A percentile compares a stretch with the other conserved stretches of the same genome.
Conservation (phyloP, 2,113 vertebrate genomes). For the Dipodomys ordii region DNA sequence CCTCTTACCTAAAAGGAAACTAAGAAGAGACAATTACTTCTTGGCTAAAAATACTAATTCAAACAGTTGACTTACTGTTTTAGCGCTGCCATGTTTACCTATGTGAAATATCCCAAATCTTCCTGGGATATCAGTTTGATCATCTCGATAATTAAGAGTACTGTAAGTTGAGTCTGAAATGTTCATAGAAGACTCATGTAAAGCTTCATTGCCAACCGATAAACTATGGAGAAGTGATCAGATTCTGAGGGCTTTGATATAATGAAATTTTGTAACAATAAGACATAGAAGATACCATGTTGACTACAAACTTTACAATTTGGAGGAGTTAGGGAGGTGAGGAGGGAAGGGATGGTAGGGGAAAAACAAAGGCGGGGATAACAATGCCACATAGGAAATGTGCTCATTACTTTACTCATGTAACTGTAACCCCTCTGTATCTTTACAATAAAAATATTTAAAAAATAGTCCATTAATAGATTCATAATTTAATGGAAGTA, state of each 20-base stretch:
- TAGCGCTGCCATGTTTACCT: neutral
- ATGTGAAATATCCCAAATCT: neutral
- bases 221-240: neutral
- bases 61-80: neutral
- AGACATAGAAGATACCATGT: no score
- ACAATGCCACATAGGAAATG: no score
- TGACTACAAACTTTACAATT: no score
- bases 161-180: neutral
- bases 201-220: neutral
- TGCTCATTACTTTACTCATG: no score
- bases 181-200: neutral
- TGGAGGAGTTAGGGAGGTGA: no score
- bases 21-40: neutral
- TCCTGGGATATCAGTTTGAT: neutral
- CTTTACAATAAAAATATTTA: neutral
- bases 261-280: no score
- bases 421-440: no score
- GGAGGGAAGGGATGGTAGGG: no score
- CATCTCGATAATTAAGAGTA: neutral
- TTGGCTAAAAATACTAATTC: neutral
- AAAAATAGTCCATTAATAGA: neutral
- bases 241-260: neutral
- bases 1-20: neutral
- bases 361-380: no score
- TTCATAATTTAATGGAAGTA: neutral